phyloP scores from a whole-genome alignment of 1,140 invertebrate genomes.

The Episyrphus balteatus region DNA sequence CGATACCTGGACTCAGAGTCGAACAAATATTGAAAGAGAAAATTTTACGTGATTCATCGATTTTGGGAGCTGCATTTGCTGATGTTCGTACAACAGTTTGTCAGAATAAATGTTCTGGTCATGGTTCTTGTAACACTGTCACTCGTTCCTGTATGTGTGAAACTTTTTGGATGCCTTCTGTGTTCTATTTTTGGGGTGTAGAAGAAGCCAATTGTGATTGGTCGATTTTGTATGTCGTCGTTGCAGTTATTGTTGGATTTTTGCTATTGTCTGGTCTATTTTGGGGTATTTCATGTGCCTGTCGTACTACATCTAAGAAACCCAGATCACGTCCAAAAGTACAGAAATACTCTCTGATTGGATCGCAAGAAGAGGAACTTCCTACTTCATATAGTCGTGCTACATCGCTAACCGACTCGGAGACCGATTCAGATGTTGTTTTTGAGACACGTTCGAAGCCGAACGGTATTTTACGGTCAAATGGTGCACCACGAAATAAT shows the following conservation, averaged over 20 bases:
- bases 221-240: slow-evolving; percentile 79
- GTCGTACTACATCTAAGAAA: slow-evolving; percentile 45
- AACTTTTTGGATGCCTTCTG: slow-evolving; percentile 89
- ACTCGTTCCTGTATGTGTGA: slow-evolving; percentile 80
- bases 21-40: slow-evolving; percentile 53
- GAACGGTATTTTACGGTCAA: slow-evolving; percentile 40
- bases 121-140: slow-evolving; percentile 77
- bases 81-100: slow-evolving; percentile 73
- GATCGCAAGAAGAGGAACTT: slow-evolving; percentile 43
- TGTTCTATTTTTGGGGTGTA: slow-evolving; percentile 39
- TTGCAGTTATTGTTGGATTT: slow-evolving; percentile 55
- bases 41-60: slow-evolving; percentile 53
- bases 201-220: slow-evolving; percentile 54
- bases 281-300: slow-evolving; percentile 60
- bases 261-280: slow-evolving; percentile 51
- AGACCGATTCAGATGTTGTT: slow-evolving; percentile 62
- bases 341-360: slow-evolving; percentile 50
- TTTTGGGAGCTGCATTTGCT: slow-evolving; percentile 62
- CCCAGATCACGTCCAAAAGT: slow-evolving; percentile 36
- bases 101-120: slow-evolving; percentile 86
- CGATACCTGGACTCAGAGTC: slow-evolving; percentile 45
- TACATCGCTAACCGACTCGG: slow-evolving; percentile 56
- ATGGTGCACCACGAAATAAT: slow-evolving; percentile 13
- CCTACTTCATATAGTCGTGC: slow-evolving; percentile 37
- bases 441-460: slow-evolving; percentile 49